phyloP scores from a whole-genome alignment of 1,140 invertebrate genomes.

The Bombus ignitus region DNA sequence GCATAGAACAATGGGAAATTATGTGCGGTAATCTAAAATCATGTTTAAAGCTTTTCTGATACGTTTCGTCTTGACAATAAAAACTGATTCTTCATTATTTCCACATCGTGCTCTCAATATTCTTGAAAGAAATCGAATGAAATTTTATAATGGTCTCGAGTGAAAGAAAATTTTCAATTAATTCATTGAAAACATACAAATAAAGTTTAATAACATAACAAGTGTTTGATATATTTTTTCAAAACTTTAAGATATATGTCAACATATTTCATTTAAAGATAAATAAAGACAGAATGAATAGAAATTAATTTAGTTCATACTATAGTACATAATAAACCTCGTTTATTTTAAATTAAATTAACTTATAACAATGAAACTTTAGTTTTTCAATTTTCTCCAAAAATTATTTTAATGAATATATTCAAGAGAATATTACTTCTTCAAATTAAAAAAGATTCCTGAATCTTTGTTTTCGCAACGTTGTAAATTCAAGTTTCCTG shows the following conservation, averaged over 20 bases:
- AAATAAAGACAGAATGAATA: neutral
- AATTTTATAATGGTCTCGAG: fast-evolving
- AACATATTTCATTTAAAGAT: neutral
- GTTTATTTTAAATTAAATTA: neutral
- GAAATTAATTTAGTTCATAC: neutral
- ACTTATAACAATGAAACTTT: neutral
- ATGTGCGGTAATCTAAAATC: too few relatives aligned
- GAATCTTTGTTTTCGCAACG: neutral
- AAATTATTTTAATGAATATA: neutral
- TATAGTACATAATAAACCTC: neutral
- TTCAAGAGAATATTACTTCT: neutral
- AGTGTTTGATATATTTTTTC: neutral
- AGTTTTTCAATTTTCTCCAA: neutral
- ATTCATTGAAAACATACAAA: neutral
- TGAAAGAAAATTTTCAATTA: neutral
- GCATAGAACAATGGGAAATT: too few relatives aligned
- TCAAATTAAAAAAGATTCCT: neutral
- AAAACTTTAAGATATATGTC: neutral
- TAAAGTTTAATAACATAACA: neutral
- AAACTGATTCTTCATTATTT: too few relatives aligned
- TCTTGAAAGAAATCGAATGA: neutral
- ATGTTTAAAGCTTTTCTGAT: too few relatives aligned
- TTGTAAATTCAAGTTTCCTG: neutral
- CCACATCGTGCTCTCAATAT: neutral
- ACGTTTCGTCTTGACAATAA: too few relatives aligned